Evolutionary conservation across 2,797 vertebrate genomes (phyloP).

Genomic region (Hafferia zeledoni): DNA sequence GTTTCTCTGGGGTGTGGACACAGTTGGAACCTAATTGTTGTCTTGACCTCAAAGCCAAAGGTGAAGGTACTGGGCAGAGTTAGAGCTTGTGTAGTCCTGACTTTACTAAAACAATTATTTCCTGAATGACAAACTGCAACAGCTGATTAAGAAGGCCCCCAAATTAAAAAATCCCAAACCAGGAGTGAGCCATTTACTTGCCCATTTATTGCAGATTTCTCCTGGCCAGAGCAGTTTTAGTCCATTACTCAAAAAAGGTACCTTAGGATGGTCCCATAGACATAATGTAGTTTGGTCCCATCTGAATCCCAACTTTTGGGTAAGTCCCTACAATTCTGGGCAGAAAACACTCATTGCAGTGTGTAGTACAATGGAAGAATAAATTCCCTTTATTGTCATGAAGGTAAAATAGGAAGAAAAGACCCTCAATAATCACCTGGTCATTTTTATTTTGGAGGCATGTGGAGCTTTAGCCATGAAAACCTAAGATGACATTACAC

Average conservation of each 20-base stretch:
- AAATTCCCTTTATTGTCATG: neutral
- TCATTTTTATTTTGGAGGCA: neutral
- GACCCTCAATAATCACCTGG: neutral
- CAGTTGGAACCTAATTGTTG: neutral
- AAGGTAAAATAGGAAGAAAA: neutral
- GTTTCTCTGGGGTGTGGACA: neutral
- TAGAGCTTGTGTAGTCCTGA: accelerated
- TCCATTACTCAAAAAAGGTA: neutral
- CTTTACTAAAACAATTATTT: neutral
- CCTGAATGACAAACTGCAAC: neutral
- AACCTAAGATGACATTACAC: neutral
- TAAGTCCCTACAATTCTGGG: accelerated
- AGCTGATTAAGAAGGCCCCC: neutral
- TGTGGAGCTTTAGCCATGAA: neutral
- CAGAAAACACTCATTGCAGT: neutral
- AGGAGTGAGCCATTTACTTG: neutral
- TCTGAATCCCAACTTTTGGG: neutral
- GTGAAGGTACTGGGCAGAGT: neutral
- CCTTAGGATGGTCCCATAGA: neutral
- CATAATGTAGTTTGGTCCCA: neutral
- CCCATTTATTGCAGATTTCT: neutral
- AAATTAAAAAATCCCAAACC: neutral
- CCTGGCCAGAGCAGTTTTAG: neutral
- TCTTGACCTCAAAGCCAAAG: neutral
- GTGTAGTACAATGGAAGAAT: neutral